A percentile compares a stretch with the other conserved stretches of the same genome.
Conservation (phyloP, 2,888 invertebrate genomes). For the Mechanitis messenoides region DNA sequence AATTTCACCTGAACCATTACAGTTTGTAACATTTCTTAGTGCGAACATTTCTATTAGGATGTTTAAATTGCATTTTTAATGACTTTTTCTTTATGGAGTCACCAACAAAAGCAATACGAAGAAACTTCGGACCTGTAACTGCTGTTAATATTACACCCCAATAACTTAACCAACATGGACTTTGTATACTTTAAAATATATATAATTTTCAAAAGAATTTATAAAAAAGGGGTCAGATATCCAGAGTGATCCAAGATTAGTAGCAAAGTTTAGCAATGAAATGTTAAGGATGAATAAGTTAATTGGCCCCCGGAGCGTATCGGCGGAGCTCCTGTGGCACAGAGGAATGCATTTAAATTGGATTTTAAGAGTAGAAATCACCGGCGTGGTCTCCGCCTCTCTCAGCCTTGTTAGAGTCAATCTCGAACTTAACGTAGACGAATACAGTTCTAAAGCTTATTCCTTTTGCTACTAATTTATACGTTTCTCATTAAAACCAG, state of each 20-base stretch:
- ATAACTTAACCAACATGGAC: too few relatives aligned
- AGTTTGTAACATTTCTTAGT: slow-evolving; percentile 71
- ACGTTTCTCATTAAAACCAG: too few relatives aligned
- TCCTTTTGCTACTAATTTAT: too few relatives aligned
- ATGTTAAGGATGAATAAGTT: slow-evolving; percentile 77
- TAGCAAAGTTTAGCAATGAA: slow-evolving; percentile 69
- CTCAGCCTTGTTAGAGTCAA: slow-evolving; percentile 73
- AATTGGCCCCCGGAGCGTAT: slow-evolving; percentile 74
- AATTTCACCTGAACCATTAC: slow-evolving; percentile 67
- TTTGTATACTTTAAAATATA: too few relatives aligned
- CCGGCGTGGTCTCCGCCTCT: slow-evolving; percentile 63
- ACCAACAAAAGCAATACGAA: slow-evolving; percentile 16
- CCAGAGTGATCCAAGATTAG: slow-evolving; percentile 30
- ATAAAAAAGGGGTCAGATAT: slow-evolving; percentile 12
- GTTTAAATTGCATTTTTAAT: slow-evolving; percentile 72
- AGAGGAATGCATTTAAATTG: slow-evolving; percentile 78
- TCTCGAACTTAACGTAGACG: slow-evolving; percentile 76
- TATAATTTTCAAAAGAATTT: background rate
- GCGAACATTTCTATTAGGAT: slow-evolving; percentile 50
- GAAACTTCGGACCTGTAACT: background rate
- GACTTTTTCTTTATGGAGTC: slow-evolving; percentile 35
- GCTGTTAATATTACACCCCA: background rate
- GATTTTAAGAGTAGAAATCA: slow-evolving; percentile 77
- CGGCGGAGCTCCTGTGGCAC: slow-evolving; percentile 70
- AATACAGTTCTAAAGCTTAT: slow-evolving; percentile 71